Conservation (phyloP, 2,797 vertebrate species). For the Mus caroli region DNA sequence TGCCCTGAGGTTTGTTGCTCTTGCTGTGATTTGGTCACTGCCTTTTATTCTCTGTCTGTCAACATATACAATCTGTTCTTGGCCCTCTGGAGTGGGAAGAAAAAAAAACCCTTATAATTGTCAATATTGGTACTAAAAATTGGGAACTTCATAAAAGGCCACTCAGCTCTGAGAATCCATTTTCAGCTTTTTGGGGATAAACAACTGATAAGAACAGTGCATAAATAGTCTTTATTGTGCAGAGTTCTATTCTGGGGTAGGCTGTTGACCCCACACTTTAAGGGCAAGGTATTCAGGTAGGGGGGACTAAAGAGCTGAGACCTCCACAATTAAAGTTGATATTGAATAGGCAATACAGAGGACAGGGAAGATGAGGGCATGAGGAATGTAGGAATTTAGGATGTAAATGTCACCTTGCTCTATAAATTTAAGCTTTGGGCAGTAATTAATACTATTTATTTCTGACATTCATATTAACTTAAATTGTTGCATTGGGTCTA, state of each 20-base stretch:
- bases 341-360: slow-evolving; percentile 18
- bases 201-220: slow-evolving; percentile 22
- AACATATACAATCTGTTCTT: slow-evolving; percentile 23
- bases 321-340: background rate
- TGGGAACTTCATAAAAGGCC: slow-evolving; percentile 39
- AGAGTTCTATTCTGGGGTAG: slow-evolving; percentile 22
- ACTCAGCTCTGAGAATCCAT: slow-evolving; percentile 42
- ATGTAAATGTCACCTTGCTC: slow-evolving; percentile 43
- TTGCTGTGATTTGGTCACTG: slow-evolving; percentile 50
- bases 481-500: slow-evolving; percentile 23
- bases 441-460: slow-evolving; percentile 64
- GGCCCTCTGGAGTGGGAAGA: background rate
- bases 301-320: slow-evolving; percentile 24
- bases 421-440: slow-evolving; percentile 16
- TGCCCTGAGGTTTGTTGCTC: slow-evolving; percentile 24
- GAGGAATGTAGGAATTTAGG: background rate
- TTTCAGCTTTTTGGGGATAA: slow-evolving; percentile 36
- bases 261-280: slow-evolving; percentile 38
- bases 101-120: background rate
- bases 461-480: slow-evolving; percentile 46
- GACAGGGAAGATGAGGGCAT: slow-evolving; percentile 22
- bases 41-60: slow-evolving; percentile 12
- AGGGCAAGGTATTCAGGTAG: slow-evolving; percentile 11
- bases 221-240: slow-evolving; percentile 14
- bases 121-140: slow-evolving; percentile 61